Percentiles rank a stretch among this genome's conserved stretches.
Evolutionary conservation across 2,797 vertebrate genomes (phyloP).

Genomic region (Siniperca scherzeri): DNA sequence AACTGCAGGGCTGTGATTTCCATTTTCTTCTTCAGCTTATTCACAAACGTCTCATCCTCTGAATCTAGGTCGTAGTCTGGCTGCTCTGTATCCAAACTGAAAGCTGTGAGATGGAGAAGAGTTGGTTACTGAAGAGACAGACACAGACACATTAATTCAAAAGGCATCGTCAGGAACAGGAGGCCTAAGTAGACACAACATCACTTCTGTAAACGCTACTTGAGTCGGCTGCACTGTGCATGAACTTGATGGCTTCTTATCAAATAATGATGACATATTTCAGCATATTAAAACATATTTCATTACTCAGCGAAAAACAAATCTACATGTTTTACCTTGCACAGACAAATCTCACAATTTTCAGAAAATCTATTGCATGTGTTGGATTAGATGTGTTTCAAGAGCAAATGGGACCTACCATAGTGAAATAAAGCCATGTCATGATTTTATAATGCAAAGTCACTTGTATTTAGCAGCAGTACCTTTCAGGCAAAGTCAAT

Average conservation of each 20-base stretch:
- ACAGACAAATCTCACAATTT: not conserved
- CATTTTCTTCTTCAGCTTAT: conserved; percentile 98
- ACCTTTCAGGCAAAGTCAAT: conserved; percentile 19
- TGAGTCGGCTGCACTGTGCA: not conserved
- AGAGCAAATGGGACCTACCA: not conserved
- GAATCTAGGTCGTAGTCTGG: conserved; percentile 99
- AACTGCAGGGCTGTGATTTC: conserved; percentile 97
- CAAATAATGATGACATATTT: not conserved
- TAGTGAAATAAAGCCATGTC: not conserved
- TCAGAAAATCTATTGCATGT: not conserved
- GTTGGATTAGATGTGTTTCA: not conserved
- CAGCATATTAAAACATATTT: not conserved
- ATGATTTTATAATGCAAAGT: conserved; percentile 6
- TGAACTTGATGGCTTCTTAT: not conserved
- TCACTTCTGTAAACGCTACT: not conserved
- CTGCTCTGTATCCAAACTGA: conserved; percentile 98
- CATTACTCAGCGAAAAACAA: not conserved
- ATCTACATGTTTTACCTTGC: not conserved
- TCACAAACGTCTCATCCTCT: conserved; percentile 98
- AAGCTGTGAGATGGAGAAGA: conserved; percentile 86
- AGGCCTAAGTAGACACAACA: conserved; percentile 10
- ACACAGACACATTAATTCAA: conserved; percentile 18
- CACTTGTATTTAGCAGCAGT: conserved; percentile 13
- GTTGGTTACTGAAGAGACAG: conserved; percentile 32
- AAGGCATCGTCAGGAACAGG: not conserved